These are phyloP conservation scores for Motacilla alba DNA, from an alignment of 2,113 vertebrate species.

Conservation along the genomic window DNA sequence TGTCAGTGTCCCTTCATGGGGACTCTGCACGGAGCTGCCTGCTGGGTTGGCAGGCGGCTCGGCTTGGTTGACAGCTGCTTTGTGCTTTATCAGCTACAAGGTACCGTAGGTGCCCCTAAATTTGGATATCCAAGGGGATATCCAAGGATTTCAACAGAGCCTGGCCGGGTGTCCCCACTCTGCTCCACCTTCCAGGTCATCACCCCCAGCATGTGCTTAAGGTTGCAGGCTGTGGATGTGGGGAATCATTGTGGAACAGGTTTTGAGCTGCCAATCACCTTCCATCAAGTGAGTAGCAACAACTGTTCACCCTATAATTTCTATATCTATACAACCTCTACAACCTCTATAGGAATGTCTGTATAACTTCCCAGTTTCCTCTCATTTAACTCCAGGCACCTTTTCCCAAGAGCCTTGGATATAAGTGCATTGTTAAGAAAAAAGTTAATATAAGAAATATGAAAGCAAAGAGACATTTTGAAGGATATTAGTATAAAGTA, in stretches of 20 bases:
- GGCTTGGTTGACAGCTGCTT: not conserved
- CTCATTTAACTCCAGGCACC: not conserved
- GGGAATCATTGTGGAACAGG: not conserved
- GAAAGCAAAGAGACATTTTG: not conserved
- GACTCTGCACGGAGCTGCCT: no score
- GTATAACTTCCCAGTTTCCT: not conserved
- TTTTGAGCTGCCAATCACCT: not conserved
- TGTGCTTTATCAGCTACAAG: not conserved
- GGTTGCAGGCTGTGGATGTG: not conserved
- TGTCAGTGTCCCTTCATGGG: no score
- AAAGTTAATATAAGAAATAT: not conserved
- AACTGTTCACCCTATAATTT: fast-evolving
- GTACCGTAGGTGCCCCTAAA: no score
- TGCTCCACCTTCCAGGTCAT: not conserved
- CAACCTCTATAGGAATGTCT: not conserved
- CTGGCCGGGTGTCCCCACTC: fast-evolving
- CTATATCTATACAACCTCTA: not conserved
- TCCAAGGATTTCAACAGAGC: not conserved
- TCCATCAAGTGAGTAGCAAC: not conserved
- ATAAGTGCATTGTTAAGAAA: not conserved
- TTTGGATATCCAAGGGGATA: not conserved
- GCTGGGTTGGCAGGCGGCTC: not conserved
- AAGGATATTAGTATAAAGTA: not conserved
- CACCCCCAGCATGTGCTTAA: no score
- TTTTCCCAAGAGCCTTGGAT: not conserved